Conservation (phyloP, 2,797 vertebrate species). For the Bradypodion ventrale region DNA sequence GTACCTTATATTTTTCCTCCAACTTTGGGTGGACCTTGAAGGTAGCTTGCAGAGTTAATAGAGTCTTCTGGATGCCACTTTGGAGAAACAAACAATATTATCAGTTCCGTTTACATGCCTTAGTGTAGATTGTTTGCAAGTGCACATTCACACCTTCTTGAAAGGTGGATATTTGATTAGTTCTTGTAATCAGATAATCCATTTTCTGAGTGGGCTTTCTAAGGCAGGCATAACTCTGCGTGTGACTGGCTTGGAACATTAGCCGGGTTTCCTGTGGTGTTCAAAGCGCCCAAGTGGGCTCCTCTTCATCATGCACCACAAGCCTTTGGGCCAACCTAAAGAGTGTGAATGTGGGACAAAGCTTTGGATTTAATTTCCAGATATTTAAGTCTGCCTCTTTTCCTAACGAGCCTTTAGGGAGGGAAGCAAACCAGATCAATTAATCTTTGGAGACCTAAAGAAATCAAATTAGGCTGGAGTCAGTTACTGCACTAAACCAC, state of each 20-base stretch:
- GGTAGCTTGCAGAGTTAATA: neutral
- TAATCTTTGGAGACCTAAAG: conserved; percentile 96
- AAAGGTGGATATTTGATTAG: neutral
- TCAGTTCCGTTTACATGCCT: neutral
- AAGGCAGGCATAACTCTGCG: neutral
- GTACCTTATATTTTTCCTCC: neutral
- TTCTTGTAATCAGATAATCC: conserved; percentile 50
- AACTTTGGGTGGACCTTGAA: neutral
- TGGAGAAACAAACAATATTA: conserved; percentile 20
- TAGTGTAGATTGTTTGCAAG: conserved; percentile 4
- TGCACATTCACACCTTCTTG: conserved; percentile 12
- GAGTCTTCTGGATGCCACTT: neutral
- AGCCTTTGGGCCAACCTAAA: conserved; percentile 71
- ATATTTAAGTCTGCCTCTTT: conserved; percentile 80
- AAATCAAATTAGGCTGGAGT: conserved; percentile 99
- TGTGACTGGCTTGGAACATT: rapidly evolving
- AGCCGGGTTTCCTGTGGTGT: neutral
- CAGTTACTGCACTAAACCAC: conserved; percentile 98
- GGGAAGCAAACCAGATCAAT: conserved; percentile 99
- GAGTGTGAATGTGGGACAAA: conserved; percentile 74
- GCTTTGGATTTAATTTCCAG: conserved; percentile 82
- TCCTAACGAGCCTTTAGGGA: conserved; percentile 86
- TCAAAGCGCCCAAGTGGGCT: conserved; percentile 45
- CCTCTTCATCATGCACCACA: conserved; percentile 48
- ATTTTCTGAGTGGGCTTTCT: conserved; percentile 23